Evolutionary conservation across 1,140 invertebrate species (phyloP).

Genomic region (Drosophila parvula): DNA sequence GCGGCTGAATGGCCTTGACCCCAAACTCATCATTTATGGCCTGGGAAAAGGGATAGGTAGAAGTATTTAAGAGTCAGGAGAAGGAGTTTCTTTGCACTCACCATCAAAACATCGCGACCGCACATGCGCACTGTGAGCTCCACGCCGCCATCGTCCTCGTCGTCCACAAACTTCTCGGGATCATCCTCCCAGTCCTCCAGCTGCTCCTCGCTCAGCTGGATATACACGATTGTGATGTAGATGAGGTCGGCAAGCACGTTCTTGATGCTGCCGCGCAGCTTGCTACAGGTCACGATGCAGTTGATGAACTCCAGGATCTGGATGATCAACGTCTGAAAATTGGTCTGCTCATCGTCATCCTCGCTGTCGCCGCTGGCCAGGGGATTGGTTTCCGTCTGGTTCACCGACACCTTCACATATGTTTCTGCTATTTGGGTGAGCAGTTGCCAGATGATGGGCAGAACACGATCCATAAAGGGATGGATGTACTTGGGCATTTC

Average conservation of each 20-base stretch:
- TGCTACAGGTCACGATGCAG: conserved; percentile 87
- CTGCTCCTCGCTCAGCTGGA: conserved; percentile 91
- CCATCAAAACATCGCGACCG: conserved; percentile 88
- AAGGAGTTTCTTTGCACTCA: conserved; percentile 19
- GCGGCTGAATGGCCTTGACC: conserved; percentile 86
- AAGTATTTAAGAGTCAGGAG: background rate
- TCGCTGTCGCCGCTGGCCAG: conserved; percentile 66
- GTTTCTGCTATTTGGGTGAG: conserved; percentile 88
- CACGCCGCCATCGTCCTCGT: conserved; percentile 90
- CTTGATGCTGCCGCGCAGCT: conserved; percentile 87
- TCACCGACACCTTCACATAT: conserved; percentile 80
- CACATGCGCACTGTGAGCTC: conserved; percentile 91
- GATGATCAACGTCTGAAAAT: conserved; percentile 91
- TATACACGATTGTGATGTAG: conserved; percentile 89
- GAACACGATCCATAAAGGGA: conserved; percentile 87
- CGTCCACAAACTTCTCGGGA: conserved; percentile 91
- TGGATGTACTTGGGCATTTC: conserved; percentile 88
- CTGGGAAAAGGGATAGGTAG: conserved; percentile 74
- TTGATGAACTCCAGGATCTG: conserved; percentile 91
- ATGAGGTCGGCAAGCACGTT: conserved; percentile 89
- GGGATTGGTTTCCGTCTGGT: conserved; percentile 75
- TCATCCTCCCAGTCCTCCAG: conserved; percentile 89
- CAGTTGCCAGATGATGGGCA: conserved; percentile 89
- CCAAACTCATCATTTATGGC: conserved; percentile 87
- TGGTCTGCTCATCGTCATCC: conserved; percentile 87